A percentile compares a stretch with the other conserved stretches of the same genome.
Conservation (phyloP, 2,797 vertebrate genomes). For the Eulemur coronatus region DNA sequence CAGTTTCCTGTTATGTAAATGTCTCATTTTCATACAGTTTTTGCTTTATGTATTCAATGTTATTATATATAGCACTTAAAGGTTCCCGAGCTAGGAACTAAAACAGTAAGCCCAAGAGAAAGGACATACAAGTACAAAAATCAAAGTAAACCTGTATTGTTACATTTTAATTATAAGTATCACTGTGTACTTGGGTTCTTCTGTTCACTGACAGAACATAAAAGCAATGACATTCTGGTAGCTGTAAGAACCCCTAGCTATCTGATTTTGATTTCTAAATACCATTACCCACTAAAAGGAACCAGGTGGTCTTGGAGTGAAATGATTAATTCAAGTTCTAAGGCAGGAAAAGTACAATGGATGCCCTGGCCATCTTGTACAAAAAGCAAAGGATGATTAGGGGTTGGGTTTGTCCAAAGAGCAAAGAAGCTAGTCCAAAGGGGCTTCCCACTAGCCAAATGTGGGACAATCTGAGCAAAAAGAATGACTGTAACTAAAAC, state of each 20-base stretch:
- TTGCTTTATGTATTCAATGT: neutral
- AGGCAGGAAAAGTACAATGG: neutral
- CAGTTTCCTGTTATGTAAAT: neutral
- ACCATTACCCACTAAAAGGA: neutral
- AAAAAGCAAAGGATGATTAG: neutral
- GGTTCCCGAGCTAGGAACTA: neutral
- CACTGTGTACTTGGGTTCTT: neutral
- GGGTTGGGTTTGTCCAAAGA: neutral
- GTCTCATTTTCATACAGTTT: neutral
- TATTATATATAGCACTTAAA: neutral
- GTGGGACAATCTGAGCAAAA: neutral
- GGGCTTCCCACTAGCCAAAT: neutral
- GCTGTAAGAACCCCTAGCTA: neutral
- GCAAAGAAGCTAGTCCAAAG: neutral
- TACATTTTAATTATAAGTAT: neutral
- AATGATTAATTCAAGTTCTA: neutral
- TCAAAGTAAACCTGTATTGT: neutral
- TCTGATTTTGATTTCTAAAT: constrained; percentile 16
- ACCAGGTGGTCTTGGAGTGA: neutral
- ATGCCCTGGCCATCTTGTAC: neutral
- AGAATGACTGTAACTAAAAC: neutral
- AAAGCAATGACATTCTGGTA: neutral
- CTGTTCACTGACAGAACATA: neutral
- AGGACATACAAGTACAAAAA: neutral
- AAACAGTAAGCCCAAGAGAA: neutral